phyloP scores from a whole-genome alignment of 2,113 vertebrate genomes.

The Tichodroma muraria region DNA sequence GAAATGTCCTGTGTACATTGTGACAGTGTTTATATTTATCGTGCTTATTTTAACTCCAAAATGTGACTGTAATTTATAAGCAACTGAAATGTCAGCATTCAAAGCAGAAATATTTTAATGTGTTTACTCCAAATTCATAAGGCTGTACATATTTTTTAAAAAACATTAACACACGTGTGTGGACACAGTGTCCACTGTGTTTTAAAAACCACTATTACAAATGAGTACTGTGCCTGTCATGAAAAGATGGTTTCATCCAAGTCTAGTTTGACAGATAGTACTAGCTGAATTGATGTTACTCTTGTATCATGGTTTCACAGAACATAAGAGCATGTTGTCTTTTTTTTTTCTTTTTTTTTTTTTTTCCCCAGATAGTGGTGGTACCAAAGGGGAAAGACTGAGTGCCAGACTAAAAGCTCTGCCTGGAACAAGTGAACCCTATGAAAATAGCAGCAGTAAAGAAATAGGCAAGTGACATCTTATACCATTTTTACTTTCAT shows the following conservation, averaged over 20 bases:
- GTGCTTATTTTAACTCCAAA: conserved; percentile 2
- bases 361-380: conserved; percentile 74
- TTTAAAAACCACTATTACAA: neutral
- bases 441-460: conserved; percentile 82
- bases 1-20: neutral
- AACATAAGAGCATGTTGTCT: neutral
- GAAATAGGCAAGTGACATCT: conserved; percentile 81
- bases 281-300: neutral
- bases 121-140: neutral
- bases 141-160: neutral
- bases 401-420: conserved; percentile 82
- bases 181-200: neutral
- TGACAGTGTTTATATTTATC: neutral
- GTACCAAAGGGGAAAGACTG: conserved; percentile 82
- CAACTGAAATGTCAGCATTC: neutral
- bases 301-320: neutral
- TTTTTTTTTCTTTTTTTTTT: neutral
- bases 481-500: neutral
- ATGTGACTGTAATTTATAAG: neutral
- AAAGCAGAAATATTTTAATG: conserved; percentile 17
- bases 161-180: neutral
- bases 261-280: conserved; percentile 18
- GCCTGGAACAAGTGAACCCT: conserved; percentile 83
- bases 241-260: conserved; percentile 8
- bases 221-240: neutral